A percentile compares a stretch with the other conserved stretches of the same genome.
phyloP scores from a whole-genome alignment of 1,140 invertebrate genomes.

The Lethrus apterus region DNA sequence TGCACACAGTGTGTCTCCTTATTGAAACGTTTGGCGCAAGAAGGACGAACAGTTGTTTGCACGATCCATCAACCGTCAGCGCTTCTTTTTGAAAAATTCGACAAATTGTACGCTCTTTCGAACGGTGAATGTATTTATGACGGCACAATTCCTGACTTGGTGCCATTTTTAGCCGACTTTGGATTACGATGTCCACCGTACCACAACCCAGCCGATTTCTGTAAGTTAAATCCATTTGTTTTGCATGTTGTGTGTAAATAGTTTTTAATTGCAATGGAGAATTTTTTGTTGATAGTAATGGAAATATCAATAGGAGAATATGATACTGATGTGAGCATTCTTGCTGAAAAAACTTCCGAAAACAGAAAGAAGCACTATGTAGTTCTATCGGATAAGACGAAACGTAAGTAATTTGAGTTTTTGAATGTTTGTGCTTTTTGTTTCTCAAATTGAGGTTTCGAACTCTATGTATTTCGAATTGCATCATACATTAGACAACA shows the following conservation, averaged over 20 bases:
- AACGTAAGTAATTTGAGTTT: too few relatives aligned
- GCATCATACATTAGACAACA: too few relatives aligned
- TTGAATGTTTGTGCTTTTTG: too few relatives aligned
- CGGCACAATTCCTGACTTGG: slow-evolving; percentile 62
- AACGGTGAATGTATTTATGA: slow-evolving; percentile 84
- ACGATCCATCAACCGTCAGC: slow-evolving; percentile 97
- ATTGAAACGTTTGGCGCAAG: slow-evolving; percentile 71
- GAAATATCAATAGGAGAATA: slow-evolving; percentile 74
- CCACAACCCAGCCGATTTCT: slow-evolving; percentile 92
- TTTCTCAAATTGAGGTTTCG: too few relatives aligned
- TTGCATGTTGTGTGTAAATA: not conserved
- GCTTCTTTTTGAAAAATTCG: slow-evolving; percentile 92
- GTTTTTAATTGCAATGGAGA: too few relatives aligned
- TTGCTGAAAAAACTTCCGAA: slow-evolving; percentile 41
- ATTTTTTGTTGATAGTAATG: slow-evolving; percentile 54
- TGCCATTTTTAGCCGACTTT: slow-evolving; percentile 74
- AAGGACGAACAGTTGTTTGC: slow-evolving; percentile 86
- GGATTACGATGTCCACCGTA: slow-evolving; percentile 82
- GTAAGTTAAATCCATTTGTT: slow-evolving; percentile 47
- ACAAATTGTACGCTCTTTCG: slow-evolving; percentile 84
- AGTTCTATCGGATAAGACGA: too few relatives aligned
- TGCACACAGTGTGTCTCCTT: slow-evolving; percentile 81
- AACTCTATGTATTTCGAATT: too few relatives aligned
- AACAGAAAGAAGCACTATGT: too few relatives aligned
- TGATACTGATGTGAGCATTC: slow-evolving; percentile 47